These are phyloP conservation scores for Acropternis orthonyx DNA, from an alignment of 2,797 vertebrate genomes.

Conservation along the genomic window DNA sequence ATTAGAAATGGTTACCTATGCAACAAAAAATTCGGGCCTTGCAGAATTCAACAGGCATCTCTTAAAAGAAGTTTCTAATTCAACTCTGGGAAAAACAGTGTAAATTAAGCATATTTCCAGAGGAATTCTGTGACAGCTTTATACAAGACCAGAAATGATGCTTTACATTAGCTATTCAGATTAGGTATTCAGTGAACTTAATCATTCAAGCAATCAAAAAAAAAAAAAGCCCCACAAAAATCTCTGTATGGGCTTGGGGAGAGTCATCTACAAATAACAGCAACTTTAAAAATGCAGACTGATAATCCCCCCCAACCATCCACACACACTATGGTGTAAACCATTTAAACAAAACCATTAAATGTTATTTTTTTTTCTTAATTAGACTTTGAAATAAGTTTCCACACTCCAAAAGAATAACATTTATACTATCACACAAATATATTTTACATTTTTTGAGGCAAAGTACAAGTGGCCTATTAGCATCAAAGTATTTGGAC, in stretches of 20 bases:
- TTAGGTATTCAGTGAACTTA: neutral
- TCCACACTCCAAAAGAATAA: neutral
- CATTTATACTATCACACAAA: neutral
- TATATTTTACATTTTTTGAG: neutral
- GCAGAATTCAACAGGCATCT: neutral
- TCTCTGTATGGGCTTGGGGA: neutral
- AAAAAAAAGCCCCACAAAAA: neutral
- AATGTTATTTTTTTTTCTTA: neutral
- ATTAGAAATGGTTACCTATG: neutral
- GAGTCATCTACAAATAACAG: rapidly evolving
- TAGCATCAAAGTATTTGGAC: neutral
- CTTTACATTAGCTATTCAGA: neutral
- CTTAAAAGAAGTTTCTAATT: neutral
- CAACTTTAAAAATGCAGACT: neutral
- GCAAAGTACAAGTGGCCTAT: neutral
- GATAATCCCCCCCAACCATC: rapidly evolving
- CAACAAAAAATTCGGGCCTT: neutral
- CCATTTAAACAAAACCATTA: neutral
- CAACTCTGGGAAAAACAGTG: neutral
- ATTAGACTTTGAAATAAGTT: neutral
- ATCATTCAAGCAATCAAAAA: neutral
- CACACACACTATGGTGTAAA: neutral
- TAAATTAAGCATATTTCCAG: neutral
- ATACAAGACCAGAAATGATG: neutral
- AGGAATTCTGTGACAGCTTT: neutral